Evolutionary conservation across 2,113 vertebrate genomes (phyloP), one percentile per base, ranked within the genome.

Genomic region (Conger conger): DNA sequence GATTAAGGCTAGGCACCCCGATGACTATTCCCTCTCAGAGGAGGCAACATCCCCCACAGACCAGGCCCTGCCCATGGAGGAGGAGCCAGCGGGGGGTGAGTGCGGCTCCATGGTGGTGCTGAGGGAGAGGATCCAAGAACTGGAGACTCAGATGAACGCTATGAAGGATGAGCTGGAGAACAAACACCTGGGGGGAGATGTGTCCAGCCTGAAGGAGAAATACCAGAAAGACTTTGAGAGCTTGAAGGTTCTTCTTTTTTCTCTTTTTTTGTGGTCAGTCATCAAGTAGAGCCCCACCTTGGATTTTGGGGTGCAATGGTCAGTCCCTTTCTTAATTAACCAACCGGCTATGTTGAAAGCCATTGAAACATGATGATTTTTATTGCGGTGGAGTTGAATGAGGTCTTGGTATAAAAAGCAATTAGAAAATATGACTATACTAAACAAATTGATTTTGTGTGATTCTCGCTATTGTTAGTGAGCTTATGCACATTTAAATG

Each of bases 141-240:
- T 99, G 90, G 98, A 99, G 90, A 94, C 96, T 63, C 96, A 98
- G 93, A 97, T 98, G 95, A 94, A 96, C 1, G 81, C 90, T 91
- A 97, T 99, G 97, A 96, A 95, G 87, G 97, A 97, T 0, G 96
- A 99, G 89, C 93, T 99, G 93, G 97, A 98, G 89, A 96, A 95
- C 90, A 97, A 97, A 91, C 96, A 96, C 42, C 94, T 96, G 36
- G 96, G 97, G 83, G 97, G 95, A 85, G 96, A 94, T 0, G 90
- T 93, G 30, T 92, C 95, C 87, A 94, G 94, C 33, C 93, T 99
- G 93, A 96, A 93, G 91, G 96, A 97, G 90, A 99, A 98, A 94
- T 97, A 99, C 95, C 98, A 98, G 95, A 96, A 94, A 92, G 98
- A 99, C 95, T 97, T 99, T 95, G 98, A 99, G 90, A 99, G 96